Percentiles rank a stretch among this genome's conserved stretches.
Conservation (phyloP, 2,888 invertebrate species). For the Ornithoptera alexandrae region DNA sequence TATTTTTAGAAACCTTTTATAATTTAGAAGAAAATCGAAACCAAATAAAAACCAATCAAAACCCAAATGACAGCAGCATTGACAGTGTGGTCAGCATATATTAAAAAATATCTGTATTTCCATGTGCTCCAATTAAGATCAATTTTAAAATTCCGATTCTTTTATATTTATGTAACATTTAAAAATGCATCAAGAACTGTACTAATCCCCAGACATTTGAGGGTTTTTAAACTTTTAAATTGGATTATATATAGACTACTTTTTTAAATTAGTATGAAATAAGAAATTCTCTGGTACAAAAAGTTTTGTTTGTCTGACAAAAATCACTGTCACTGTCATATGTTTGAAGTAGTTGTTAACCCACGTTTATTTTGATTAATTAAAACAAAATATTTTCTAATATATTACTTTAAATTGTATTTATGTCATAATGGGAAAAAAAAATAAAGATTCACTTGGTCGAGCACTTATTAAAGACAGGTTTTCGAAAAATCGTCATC, state of each 20-base stretch:
- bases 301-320: not conserved
- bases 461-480: constrained; percentile 87
- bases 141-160: not conserved
- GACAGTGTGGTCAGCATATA: not conserved
- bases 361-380: constrained; percentile 19
- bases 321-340: not conserved
- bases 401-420: constrained; percentile 7
- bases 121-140: not conserved
- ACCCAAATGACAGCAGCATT: not conserved
- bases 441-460: constrained; percentile 83
- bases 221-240: too few species aligned
- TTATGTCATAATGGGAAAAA: constrained; percentile 84
- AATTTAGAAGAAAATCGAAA: constrained; percentile 1
- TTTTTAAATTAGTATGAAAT: too few species aligned
- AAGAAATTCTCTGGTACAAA: too few species aligned
- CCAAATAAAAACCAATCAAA: constrained; percentile 4
- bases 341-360: constrained; percentile 1
- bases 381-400: constrained; percentile 7
- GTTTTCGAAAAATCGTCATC: constrained; percentile 82
- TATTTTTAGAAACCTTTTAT: not conserved
- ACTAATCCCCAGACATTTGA: too few species aligned
- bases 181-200: too few species aligned
- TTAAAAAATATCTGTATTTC: not conserved
- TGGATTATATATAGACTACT: too few species aligned
- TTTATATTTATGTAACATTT: too few species aligned